Conservation (phyloP, 2,888 invertebrate species). For the Tipula lateralis region DNA sequence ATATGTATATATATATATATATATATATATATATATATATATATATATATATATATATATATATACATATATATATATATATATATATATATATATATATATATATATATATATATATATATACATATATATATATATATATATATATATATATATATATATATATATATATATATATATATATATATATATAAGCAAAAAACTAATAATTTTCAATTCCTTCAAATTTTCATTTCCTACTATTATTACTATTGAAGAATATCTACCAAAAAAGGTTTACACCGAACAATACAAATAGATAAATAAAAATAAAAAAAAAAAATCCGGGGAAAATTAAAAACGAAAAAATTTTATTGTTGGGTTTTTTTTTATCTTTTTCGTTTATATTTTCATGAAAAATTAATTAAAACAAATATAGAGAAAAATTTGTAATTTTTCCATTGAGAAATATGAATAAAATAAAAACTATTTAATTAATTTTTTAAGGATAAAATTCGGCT, state of each 20-base stretch:
- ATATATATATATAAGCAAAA: not conserved
- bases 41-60: not conserved
- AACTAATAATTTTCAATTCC: conserved; percentile 19
- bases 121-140: not conserved
- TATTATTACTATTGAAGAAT: conserved; percentile 11
- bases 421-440: conserved; percentile 11
- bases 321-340: not conserved
- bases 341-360: conserved; percentile 1
- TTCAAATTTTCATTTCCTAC: not conserved
- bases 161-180: not conserved
- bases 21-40: not conserved
- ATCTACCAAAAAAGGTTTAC: conserved; percentile 13
- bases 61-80: not conserved
- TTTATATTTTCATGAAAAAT: conserved; percentile 6
- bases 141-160: not conserved
- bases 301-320: not conserved
- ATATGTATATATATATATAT: not conserved
- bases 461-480: conserved; percentile 21
- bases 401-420: not conserved
- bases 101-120: not conserved
- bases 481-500: not conserved
- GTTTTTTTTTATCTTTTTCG: not conserved
- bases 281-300: not conserved
- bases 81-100: not conserved
- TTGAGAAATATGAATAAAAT: conserved; percentile 24